Conservation (phyloP, 2,888 invertebrate species). For the Tryphoninae sp. region DNA sequence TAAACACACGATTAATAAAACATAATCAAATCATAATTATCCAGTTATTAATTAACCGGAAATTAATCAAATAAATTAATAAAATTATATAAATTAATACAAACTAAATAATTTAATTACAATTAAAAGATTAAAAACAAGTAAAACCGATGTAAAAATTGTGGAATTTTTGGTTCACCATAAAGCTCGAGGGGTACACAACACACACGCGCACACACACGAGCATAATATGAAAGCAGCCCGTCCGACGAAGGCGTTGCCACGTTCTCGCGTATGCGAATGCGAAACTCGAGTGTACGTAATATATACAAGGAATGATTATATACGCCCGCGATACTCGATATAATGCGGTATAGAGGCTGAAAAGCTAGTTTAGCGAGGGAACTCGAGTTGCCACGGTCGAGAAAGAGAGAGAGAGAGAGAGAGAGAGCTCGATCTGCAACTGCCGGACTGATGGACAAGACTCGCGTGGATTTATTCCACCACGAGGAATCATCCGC, state of each 20-base stretch:
- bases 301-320: conserved; percentile 47
- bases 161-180: background rate
- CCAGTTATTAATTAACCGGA: no score
- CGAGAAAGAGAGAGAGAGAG: conserved; percentile 3
- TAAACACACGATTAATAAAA: background rate
- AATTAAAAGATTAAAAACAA: background rate
- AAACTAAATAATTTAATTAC: no score
- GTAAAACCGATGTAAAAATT: background rate
- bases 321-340: conserved; percentile 54
- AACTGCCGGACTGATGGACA: conserved; percentile 17
- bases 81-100: no score
- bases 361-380: conserved; percentile 52
- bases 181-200: background rate
- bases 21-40: background rate
- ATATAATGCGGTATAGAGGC: conserved; percentile 46
- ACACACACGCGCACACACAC: background rate
- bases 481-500: conserved; percentile 7
- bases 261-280: conserved; percentile 18
- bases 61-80: no score
- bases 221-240: conserved; percentile 68
- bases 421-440: conserved; percentile 28
- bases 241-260: conserved; percentile 59
- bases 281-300: conserved; percentile 23
- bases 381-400: conserved; percentile 49
- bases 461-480: conserved; percentile 10